Evolutionary conservation across 2,888 invertebrate genomes (phyloP), one percentile per base, ranked within the genome.

Genomic region (Pristionchus mayeri): DNA sequence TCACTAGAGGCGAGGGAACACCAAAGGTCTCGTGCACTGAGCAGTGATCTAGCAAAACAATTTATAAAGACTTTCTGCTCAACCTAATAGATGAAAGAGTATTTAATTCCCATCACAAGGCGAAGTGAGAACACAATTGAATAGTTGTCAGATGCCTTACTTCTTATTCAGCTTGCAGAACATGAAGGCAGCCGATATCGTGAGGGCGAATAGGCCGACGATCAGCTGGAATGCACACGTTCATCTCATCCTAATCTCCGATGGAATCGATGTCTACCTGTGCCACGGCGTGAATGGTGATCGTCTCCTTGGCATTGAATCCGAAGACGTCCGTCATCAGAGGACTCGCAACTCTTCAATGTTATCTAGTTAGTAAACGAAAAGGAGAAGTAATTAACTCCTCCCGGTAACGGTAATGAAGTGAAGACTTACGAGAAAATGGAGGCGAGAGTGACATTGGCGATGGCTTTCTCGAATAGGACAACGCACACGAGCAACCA

Each of bases 161-260:
- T 54, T 80, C 30, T 60, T 80, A 57, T 80, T 80, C 34, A 80
- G 40, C 16, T 57, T 57, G 37, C 82, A 60, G 67, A 82, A 67
- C 63, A 82, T 67, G 50, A 82, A 67, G 16, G 50, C 30, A 9
- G 24, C 50, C 1, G 82, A 82, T 30, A 82, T 67, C 1, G 48
- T 24, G 44, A 82, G 82, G 18, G 67, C 82, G 67, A 82, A 50
- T 1, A 82, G n/a, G 37, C 82, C 82, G n/a, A 82, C 48, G 9
- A 82, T 30, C 18, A 82, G n/a, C 82, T 82, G 44, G 24, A 60
- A 60, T 24, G 3, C 0, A 44, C n/a, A n/a, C 54, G 21, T 54
- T n/a, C 21, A 16, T 54, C 21, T 54, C 54, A 54, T 54, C 7
- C 7, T 54, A n/a, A n/a, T n/a, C n/a, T n/a, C n/a, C n/a, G 34